Evolutionary conservation across 2,797 vertebrate species (phyloP).

Genomic region (Hydrolagus colliei): DNA sequence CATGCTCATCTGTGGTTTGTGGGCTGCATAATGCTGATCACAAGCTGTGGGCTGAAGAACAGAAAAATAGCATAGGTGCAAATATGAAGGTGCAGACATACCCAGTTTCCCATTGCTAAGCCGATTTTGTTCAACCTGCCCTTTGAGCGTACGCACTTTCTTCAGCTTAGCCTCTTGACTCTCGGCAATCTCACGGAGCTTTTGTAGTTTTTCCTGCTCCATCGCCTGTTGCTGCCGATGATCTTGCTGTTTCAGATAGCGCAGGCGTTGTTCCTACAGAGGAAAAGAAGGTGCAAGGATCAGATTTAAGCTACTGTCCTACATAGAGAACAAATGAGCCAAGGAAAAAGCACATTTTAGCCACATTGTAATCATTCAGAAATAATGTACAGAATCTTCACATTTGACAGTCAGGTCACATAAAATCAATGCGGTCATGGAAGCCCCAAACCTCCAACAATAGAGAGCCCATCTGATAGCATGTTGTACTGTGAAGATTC

Average conservation of each 20-base stretch:
- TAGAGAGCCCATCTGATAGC: not conserved
- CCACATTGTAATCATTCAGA: too few species aligned
- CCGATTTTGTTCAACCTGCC: conserved; percentile 86
- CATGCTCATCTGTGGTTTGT: not conserved
- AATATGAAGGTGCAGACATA: conserved; percentile 46
- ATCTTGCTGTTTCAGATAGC: conserved; percentile 82
- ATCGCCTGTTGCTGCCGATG: conserved; percentile 74
- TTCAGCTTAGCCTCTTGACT: conserved; percentile 86
- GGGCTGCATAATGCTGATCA: not conserved
- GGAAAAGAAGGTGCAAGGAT: not conserved
- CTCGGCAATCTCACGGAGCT: conserved; percentile 76
- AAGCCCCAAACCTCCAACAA: too few species aligned
- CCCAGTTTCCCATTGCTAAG: conserved; percentile 82
- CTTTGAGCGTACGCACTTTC: conserved; percentile 77
- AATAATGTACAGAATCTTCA: too few species aligned
- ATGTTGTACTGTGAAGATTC: too few species aligned
- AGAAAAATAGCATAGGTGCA: not conserved
- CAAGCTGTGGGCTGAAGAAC: not conserved
- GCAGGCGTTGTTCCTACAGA: conserved; percentile 82
- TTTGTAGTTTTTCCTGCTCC: conserved; percentile 76
- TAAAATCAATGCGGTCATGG: too few species aligned
- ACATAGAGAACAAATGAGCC: not conserved
- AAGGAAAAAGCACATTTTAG: not conserved
- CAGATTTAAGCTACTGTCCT: not conserved
- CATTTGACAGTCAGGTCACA: too few species aligned